Evolutionary conservation across 2,797 vertebrate genomes (phyloP), one percentile per base, ranked within the genome.

Genomic region (Sebastes vulpes): DNA sequence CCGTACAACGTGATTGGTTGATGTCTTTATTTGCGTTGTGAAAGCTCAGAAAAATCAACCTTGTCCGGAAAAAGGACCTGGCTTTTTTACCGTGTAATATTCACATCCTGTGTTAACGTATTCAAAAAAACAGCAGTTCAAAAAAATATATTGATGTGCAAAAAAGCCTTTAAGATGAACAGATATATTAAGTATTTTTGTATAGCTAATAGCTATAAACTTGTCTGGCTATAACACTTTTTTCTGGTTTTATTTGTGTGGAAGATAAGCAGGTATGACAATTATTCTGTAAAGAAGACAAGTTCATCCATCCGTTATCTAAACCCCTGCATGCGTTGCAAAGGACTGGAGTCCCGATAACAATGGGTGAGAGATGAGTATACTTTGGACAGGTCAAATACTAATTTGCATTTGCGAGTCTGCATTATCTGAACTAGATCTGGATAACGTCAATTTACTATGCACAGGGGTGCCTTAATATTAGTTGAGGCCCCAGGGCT

Each of bases 11-110:
- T 42, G 38, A 42, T 42, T 16, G 38, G 38, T 42, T 42, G 38
- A 42, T 42, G 14, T 14, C 38, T 42, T 42, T 42, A 42, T 42
- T 48, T 0, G 6, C 1, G 18, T 48, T 48, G 18, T 1, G 14
- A 48, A 48, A 48, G 46, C 18, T 18, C 46, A 1, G 16, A 18
- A 48, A 48, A 48, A 48, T n/a, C 0, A 0, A 48, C 6, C 18
- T 48, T 0, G 1, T 48, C 0, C 0, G 6, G 7, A 48, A 18
- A 46, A 48, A 48, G 0, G 0, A 7, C 3, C 6, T 48, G 16
- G 18, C 46, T 48, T 48, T 48, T 48, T 48, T 16, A 0, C 46
- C 0, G 16, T 48, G 46, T 2, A 48, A 48, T 48, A 18, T 48
- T 48, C 16, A 18, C 7, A 1, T 48, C 0, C 46, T 48, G 16